Conservation (phyloP, 2,113 vertebrate species). For the Oenanthe oenanthe region DNA sequence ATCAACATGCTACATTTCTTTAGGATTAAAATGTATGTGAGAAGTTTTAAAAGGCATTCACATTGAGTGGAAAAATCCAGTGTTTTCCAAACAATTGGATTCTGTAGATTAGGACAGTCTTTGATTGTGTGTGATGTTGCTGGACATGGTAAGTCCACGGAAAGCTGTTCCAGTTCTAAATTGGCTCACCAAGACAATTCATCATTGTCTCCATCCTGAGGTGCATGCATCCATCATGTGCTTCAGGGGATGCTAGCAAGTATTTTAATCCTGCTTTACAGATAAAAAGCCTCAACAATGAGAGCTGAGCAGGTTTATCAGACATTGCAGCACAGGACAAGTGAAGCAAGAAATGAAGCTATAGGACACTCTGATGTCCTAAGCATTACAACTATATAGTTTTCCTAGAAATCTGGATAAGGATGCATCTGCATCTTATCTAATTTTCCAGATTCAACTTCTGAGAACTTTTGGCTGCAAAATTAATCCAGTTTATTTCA, state of each 20-base stretch:
- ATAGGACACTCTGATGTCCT: background rate
- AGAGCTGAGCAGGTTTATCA: slow-evolving; percentile 3
- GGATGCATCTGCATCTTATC: background rate
- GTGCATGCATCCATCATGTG: background rate
- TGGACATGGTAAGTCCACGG: background rate
- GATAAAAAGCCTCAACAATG: background rate
- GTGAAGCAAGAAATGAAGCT: background rate
- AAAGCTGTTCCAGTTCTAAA: background rate
- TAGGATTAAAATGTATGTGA: background rate
- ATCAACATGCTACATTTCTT: background rate
- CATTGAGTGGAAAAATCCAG: background rate
- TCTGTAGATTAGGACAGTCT: background rate
- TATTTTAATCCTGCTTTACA: slow-evolving; percentile 24
- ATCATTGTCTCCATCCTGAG: background rate
- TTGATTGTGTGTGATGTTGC: background rate
- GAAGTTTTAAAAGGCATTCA: background rate
- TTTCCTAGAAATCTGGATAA: background rate
- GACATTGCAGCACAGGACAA: background rate
- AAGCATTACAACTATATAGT: background rate
- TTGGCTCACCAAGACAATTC: background rate
- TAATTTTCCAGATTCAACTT: background rate
- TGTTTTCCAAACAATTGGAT: background rate
- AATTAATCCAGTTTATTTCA: background rate
- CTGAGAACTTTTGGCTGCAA: background rate
- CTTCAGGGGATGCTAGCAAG: background rate